A percentile compares a stretch with the other conserved stretches of the same genome.
Evolutionary conservation across 2,113 vertebrate species (phyloP).

Genomic region (Phalacrocorax aristotelis): DNA sequence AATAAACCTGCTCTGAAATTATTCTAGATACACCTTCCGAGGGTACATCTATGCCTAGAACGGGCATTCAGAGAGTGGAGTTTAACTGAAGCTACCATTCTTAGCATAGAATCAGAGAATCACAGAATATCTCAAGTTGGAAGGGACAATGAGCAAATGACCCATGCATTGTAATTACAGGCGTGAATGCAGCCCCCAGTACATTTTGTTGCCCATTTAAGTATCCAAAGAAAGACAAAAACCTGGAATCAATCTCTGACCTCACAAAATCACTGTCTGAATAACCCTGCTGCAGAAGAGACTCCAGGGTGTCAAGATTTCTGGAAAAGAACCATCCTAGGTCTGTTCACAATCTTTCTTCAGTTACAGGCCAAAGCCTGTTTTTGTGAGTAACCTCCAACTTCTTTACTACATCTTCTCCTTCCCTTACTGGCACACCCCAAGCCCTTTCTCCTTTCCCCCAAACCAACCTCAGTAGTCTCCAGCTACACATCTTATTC

Average conservation of each 20-base stretch:
- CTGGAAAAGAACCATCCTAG: not conserved
- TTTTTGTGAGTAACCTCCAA: not conserved
- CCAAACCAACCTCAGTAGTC: not conserved
- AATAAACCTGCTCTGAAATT: not conserved
- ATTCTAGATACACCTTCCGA: not conserved
- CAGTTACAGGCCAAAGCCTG: not conserved
- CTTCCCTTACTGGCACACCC: not conserved
- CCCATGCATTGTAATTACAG: rapidly evolving
- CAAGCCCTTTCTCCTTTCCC: not conserved
- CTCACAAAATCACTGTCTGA: not conserved
- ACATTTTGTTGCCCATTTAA: not conserved
- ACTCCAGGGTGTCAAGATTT: not conserved
- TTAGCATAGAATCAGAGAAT: not conserved
- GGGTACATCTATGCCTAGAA: not conserved
- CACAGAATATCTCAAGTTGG: not conserved
- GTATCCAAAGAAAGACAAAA: not conserved
- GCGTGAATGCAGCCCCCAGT: not conserved
- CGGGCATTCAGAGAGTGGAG: not conserved
- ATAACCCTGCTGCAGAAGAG: not conserved
- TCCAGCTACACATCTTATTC: not conserved
- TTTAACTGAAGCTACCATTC: not conserved
- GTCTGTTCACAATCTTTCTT: not conserved
- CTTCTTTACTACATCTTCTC: not conserved
- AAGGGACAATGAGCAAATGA: not conserved
- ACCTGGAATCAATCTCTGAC: not conserved